Base-by-base conservation (phyloP, 2,797 vertebrate genomes). In the Lutjanus campechanus region DNA sequence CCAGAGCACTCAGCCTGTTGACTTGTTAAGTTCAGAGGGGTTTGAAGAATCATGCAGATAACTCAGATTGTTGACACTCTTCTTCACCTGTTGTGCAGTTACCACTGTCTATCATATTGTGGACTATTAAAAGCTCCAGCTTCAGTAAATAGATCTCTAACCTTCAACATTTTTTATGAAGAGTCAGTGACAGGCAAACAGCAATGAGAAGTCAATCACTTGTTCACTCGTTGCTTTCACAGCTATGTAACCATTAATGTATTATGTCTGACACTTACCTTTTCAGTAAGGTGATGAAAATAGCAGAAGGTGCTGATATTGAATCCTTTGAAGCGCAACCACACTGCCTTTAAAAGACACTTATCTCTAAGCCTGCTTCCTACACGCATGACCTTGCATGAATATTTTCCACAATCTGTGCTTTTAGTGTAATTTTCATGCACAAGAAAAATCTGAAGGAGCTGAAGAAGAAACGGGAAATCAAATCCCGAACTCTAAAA, bases 131-230 rank as follows among this genome's bases (percentile, higher is more conserved):
- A 69, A 69, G 36, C 65, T 60, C 61, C 65, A 44, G 69, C 69
- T 71, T 79, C 59, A 40, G 73, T 82, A 89, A 88, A 92, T 60
- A 85, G 56, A 84, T 83, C 20, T 66, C 68, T 84, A 86, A 91
- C 88, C 91, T 84, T 73, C 65, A 71, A 19, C 79, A 74, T 59
- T 46, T 36, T 56, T 69, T 40, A 40, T 58, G 67, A 80, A 65
- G 82, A 76, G 84, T 61, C 61, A 3, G 47, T 43, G 53, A 22
- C 61, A 69, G 41, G 20, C 56, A 76, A 73, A 75, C 71, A 58
- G 47, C 1, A 5, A 77, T 69, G 25, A 68, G 69, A 64, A 71
- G 66, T 76, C 68, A 69, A 19, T 75, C 50, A 55, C 1, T 11
- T 25, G 25, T 25, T 29, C 70, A 58, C n/a, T 20, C 41, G 59